Percentiles rank a stretch among this genome's conserved stretches.
Evolutionary conservation across 1,140 invertebrate genomes (phyloP).

Genomic region (Cydia amplana): DNA sequence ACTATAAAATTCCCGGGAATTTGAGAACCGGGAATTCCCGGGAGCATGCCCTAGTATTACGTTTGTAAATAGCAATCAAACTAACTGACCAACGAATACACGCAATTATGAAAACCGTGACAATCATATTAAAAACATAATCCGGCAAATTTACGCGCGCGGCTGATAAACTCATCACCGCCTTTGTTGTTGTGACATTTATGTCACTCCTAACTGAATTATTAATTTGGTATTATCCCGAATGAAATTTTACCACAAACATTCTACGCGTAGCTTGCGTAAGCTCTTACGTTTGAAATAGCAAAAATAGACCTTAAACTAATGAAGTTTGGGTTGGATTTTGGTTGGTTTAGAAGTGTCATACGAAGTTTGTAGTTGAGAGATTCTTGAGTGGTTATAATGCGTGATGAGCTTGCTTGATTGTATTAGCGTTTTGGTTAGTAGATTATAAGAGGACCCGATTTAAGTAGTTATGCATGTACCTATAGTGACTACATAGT

Average conservation of each 20-base stretch:
- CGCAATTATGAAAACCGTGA: not conserved
- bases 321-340: not conserved
- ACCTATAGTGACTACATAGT: too few species aligned
- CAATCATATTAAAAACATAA: not conserved
- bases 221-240: not conserved
- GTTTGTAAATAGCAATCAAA: slow-evolving; percentile 1
- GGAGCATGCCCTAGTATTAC: too few species aligned
- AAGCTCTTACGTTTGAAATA: not conserved
- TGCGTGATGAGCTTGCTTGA: slow-evolving; percentile 3
- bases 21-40: too few species aligned
- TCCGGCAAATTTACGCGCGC: not conserved
- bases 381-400: slow-evolving; percentile 2
- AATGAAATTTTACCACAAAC: not conserved
- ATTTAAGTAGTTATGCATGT: too few species aligned
- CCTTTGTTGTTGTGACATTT: not conserved
- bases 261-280: not conserved
- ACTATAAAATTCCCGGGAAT: too few species aligned
- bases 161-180: slow-evolving; percentile 4
- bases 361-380: not conserved
- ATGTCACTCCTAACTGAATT: not conserved
- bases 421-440: slow-evolving; percentile 3
- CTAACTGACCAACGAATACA: not conserved
- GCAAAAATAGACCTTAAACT: not conserved
- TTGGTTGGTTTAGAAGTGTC: not conserved
- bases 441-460: not conserved